Base-by-base conservation (phyloP, 2,797 vertebrate species). In the Galagoides demidoff region DNA sequence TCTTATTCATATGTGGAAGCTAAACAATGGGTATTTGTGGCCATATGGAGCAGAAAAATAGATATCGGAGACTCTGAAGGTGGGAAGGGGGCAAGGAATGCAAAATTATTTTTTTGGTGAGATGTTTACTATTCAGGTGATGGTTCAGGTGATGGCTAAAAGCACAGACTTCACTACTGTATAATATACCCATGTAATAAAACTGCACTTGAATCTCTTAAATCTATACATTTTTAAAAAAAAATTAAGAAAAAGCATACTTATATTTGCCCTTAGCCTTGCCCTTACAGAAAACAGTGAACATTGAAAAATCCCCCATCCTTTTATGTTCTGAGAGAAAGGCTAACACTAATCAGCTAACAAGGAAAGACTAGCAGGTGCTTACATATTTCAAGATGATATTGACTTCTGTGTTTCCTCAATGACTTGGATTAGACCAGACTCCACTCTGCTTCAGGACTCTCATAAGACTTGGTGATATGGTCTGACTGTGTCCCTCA, bases 261-360 rank as follows among this genome's bases (percentile, higher is more conserved):
- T 66, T 1, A 19, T 7, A 9, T 66, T 66, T 66, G 16, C 16
- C 64, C 16, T 66, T n/a, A 63, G 49, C 5, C 3, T 37, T 63
- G 23, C 19, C 29, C 14, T 73, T 43, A 37, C 20, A 83, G 37
- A 86, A 85, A 83, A 49, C n/a, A 64, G 43, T 81, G 37, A 68
- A 6, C 43, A 16, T 68, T 87, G 66, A 83, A 22, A 68, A 77
- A 79, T 74, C 29, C 16, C 52, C 12, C 14, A 79, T 8, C 20
- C 2, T 78, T 90, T 84, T 61, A 45, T n/a, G 9, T 86, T 86
- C 83, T 43, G 22, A 91, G 63, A 93, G 25, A 87, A 94, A 86
- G 25, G 29, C 55, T 81, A 84, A 71, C 7, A 29, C 43, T 59
- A 79, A 73, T 12, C 12, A 43, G 34, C 23, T 74, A 81, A 85